Evolutionary conservation across 2,113 vertebrate genomes (phyloP).

Genomic region (Bubo scandiacus): DNA sequence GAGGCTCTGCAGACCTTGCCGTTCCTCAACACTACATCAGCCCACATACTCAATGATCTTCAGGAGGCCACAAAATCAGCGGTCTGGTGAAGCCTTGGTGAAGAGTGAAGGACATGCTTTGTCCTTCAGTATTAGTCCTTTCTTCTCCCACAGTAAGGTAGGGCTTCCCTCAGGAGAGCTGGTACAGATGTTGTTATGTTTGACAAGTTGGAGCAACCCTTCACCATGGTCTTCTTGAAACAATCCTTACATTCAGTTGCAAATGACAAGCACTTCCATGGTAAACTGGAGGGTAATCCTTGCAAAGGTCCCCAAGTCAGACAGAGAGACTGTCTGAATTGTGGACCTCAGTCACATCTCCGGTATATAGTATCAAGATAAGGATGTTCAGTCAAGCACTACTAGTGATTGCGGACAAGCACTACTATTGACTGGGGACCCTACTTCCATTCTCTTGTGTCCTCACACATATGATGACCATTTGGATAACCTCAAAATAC

Average conservation of each 20-base stretch:
- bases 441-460: not conserved
- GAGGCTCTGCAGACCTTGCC: not conserved
- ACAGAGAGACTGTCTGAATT: not conserved
- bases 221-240: not conserved
- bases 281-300: not conserved
- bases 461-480: not conserved
- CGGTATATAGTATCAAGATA: not conserved
- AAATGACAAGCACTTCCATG: not conserved
- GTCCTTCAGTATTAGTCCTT: not conserved
- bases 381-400: not conserved
- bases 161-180: not conserved
- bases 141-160: not conserved
- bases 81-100: not conserved
- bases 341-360: not conserved
- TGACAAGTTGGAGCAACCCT: not conserved
- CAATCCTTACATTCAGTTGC: not conserved
- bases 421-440: not conserved
- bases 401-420: not conserved
- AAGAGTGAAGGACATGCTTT: not conserved
- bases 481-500: not conserved
- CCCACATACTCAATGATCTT: not conserved
- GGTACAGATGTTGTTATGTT: not conserved
- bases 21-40: not conserved
- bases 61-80: not conserved
- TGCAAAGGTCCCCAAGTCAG: not conserved